These are phyloP conservation scores for Agyllia agylla DNA, from an alignment of 2,888 invertebrate species.

Conservation along the genomic window DNA sequence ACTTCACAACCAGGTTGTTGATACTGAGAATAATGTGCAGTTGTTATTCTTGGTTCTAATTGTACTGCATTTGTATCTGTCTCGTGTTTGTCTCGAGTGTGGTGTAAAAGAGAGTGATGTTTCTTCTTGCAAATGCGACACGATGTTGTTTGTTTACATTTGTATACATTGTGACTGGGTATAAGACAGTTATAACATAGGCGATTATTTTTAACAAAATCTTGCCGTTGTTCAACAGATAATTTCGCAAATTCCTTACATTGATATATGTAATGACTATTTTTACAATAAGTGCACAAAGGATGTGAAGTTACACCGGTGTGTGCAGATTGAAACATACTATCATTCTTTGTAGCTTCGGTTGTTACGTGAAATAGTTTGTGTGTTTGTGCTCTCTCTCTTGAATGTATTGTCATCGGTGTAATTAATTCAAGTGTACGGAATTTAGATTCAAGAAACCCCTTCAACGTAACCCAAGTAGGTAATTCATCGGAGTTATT, in stretches of 20 bases:
- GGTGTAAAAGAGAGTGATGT: constrained; percentile 64
- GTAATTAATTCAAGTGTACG: constrained; percentile 73
- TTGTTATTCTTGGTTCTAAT: not conserved
- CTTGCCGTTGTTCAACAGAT: constrained; percentile 15
- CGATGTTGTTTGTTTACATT: constrained; percentile 47
- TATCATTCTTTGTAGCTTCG: not conserved
- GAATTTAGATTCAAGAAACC: constrained; percentile 75
- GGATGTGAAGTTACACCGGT: not conserved
- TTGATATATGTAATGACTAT: constrained; percentile 39
- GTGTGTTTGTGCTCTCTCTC: not conserved
- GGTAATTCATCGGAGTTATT: constrained; percentile 39
- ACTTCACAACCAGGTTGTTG: constrained; percentile 69
- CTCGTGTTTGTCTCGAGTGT: constrained; percentile 17
- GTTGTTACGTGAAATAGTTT: constrained; percentile 18
- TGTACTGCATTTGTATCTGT: not conserved
- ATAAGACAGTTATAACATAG: constrained; percentile 56
- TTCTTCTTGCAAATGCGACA: constrained; percentile 57
- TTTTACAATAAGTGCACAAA: constrained; percentile 40
- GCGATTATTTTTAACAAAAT: constrained; percentile 28
- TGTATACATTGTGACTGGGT: constrained; percentile 43
- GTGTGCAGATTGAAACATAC: not conserved
- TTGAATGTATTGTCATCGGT: constrained; percentile 1
- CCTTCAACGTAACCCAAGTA: constrained; percentile 23
- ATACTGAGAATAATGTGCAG: constrained; percentile 42
- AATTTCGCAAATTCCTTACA: constrained; percentile 50